Base-by-base conservation (phyloP, 2,888 invertebrate genomes). In the Drosophila gaucha region DNA sequence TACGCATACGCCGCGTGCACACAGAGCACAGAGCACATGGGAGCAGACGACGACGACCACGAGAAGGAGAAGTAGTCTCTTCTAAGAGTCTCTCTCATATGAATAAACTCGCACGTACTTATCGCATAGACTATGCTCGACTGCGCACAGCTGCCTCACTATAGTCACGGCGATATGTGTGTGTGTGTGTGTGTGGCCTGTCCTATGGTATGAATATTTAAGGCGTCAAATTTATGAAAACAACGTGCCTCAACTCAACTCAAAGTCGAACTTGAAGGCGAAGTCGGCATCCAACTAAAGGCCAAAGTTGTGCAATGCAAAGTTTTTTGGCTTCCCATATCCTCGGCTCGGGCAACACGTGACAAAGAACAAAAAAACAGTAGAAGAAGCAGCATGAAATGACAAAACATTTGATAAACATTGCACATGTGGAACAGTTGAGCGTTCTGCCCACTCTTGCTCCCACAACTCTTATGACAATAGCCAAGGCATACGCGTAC, bases 41-140 rank as follows among this genome's bases (percentile, higher is more conserved):
- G 14, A 31, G 22, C 46, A 47, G 28, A 41, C 16, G 22, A 16
- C 8, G 16, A n/a, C n/a, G n/a, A n/a, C 36, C 35, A 50, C 4
- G 18, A 18, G 44, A 38, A 46, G 6, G 24, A 35, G 36, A 18
- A 39, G 62, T 20, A 71, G 72, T 60, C 57, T 55, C 39, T 10
- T 47, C 31, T 35, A 35, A 49, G 9, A 52, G 71, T 71, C 38
- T 77, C 58, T 83, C 70, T 66, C 77, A 82, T 85, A 83, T 83
- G 86, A 85, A 87, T 83, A 87, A 85, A 82, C 83, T 87, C 86
- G 79, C 83, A 83, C 83, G 83, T 83, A 83, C 88, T 83, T 83
- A 83, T 83, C 88, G 83, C 83, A 83, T 87, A 82, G 86, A 83
- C 88, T 80, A 84, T 72, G 88, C 83, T 67, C 71, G 83, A 87